Percentiles rank a stretch among this genome's conserved stretches.
phyloP scores from a whole-genome alignment of 2,888 invertebrate genomes.

The Phasia obesa region DNA sequence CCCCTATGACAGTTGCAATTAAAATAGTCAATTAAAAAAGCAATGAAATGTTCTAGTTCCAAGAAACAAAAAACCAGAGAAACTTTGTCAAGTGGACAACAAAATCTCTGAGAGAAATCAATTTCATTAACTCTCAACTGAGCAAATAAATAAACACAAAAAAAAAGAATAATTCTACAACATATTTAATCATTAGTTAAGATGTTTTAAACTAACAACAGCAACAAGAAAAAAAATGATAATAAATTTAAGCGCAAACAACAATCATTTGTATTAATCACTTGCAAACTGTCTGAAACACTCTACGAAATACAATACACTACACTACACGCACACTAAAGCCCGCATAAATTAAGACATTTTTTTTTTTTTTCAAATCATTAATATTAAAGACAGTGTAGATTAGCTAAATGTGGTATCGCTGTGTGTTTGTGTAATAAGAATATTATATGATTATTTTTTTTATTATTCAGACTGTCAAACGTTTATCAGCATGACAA shows the following conservation, averaged over 20 bases:
- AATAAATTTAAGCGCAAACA: slow-evolving; percentile 41
- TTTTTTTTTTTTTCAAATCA: slow-evolving; percentile 33
- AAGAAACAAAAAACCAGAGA: no score
- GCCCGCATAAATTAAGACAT: slow-evolving; percentile 67
- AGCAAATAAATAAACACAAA: slow-evolving; percentile 45
- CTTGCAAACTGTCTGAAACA: slow-evolving; percentile 42
- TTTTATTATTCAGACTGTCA: slow-evolving; percentile 50
- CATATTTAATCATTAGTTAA: slow-evolving; percentile 52
- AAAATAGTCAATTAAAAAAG: no score
- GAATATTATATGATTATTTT: slow-evolving; percentile 29
- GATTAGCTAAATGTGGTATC: background rate
- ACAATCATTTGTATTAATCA: slow-evolving; percentile 67
- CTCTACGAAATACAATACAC: slow-evolving; percentile 3
- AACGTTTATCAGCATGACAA: slow-evolving; percentile 65
- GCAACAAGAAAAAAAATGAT: background rate
- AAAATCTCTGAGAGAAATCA: slow-evolving; percentile 44
- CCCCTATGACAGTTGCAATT: no score
- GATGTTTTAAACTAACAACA: slow-evolving; percentile 31
- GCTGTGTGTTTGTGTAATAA: slow-evolving; percentile 1
- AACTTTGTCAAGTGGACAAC: slow-evolving; percentile 56
- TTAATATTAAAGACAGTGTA: slow-evolving; percentile 34
- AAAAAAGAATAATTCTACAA: slow-evolving; percentile 12
- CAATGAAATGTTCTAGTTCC: no score
- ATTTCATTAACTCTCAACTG: slow-evolving; percentile 32
- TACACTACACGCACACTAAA: slow-evolving; percentile 21